Evolutionary conservation across 2,113 vertebrate species (phyloP).

Genomic region (Daphoenositta chrysoptera): DNA sequence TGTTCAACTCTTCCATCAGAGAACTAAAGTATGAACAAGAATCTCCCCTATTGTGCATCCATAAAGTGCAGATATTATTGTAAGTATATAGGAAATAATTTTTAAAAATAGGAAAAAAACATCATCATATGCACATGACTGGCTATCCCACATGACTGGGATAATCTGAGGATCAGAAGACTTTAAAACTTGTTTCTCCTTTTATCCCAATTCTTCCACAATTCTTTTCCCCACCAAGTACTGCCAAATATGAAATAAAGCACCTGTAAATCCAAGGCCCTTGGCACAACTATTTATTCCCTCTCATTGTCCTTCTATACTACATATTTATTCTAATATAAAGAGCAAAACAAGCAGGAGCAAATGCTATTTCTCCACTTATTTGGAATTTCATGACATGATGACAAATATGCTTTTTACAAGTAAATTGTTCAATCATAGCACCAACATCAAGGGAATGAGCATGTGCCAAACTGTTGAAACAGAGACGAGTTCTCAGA

Average conservation of each 20-base stretch:
- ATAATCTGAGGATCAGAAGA: neutral
- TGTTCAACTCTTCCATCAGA: neutral
- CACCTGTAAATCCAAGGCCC: neutral
- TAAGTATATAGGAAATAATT: neutral
- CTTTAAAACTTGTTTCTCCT: neutral
- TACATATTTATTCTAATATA: neutral
- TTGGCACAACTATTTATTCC: neutral
- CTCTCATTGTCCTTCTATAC: neutral
- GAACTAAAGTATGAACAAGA: neutral
- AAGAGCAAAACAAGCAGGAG: neutral
- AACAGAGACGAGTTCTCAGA: neutral
- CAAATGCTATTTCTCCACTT: neutral
- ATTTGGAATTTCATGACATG: neutral
- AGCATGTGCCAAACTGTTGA: neutral
- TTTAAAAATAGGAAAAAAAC: neutral
- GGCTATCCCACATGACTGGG: rapidly evolving
- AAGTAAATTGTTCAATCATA: neutral
- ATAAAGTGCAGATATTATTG: neutral
- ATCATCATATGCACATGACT: neutral
- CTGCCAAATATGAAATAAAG: neutral
- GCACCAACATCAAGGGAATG: neutral
- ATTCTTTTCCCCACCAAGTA: neutral
- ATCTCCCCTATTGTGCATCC: neutral
- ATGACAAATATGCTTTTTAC: neutral
- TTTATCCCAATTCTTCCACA: neutral